Base-by-base conservation (phyloP, 2,797 vertebrate genomes). In the Streptopelia turtur region DNA sequence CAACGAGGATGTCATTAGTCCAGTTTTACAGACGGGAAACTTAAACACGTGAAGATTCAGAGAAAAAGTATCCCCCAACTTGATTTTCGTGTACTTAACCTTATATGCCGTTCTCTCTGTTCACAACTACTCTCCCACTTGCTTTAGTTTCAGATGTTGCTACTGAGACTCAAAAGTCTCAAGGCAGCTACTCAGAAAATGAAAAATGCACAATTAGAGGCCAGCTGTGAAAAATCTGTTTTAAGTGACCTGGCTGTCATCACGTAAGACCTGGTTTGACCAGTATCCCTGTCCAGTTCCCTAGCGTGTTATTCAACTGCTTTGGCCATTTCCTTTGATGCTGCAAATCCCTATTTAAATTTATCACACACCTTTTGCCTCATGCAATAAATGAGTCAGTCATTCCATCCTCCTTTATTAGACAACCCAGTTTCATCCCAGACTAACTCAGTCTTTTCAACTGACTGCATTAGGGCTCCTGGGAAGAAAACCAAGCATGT, bases 311-410 rank as follows among this genome's bases (percentile, higher is more conserved):
- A 41, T 65, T 72, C 52, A 82, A 39, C 79, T 35, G 14, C 77
- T 82, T 63, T 74, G 81, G 77, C 70, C 87, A 56, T 82, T 88
- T 91, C 74, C 55, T 93, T 91, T 87, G 88, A 95, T 93, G 70
- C 77, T 74, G 77, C 74, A 94, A 95, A 84, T 72, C 47, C n/a
- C 52, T 28, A 1, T 83, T 65, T 37, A 75, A 65, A 88, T 92
- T 82, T 82, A 76, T 59, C 70, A 89, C 70, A 85, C 64, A 79
- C 49, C 64, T 97, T 89, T 79, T 89, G 69, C 83, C 64, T 92
- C 86, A 84, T 45, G 70, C 68, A 89, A 68, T 76, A 83, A 90
- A 69, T 56, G 63, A 90, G 47, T 59, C 88, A 88, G 77, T 65
- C 59, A 45, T 82, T 90, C 83, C 71, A 8, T 21, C 33, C 69